Conservation (phyloP, 2,888 invertebrate species). For the Ecdyonurus torrentis region DNA sequence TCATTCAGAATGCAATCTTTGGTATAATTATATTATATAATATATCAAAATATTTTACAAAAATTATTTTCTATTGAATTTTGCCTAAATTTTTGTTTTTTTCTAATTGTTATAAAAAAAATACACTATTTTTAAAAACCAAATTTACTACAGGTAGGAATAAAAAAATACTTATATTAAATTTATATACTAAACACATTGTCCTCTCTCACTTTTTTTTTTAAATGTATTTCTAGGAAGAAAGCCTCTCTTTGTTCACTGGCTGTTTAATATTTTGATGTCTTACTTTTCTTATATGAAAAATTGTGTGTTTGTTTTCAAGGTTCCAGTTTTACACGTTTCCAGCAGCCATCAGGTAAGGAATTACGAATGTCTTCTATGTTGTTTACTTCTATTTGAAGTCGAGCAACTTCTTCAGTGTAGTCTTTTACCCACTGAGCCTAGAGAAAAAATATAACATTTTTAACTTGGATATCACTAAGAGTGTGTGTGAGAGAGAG, state of each 20-base stretch:
- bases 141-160: background rate
- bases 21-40: background rate
- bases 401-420: slow-evolving; percentile 50
- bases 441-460: too few relatives aligned
- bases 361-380: slow-evolving; percentile 63
- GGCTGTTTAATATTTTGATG: too few relatives aligned
- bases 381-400: slow-evolving; percentile 63
- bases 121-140: background rate
- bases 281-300: too few relatives aligned
- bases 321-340: slow-evolving; percentile 58
- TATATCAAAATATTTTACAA: background rate
- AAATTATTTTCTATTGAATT: background rate
- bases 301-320: slow-evolving; percentile 18
- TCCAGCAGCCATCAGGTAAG: slow-evolving; percentile 66
- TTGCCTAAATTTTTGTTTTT: background rate
- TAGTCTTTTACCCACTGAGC: slow-evolving; percentile 61
- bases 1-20: background rate
- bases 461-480: too few relatives aligned
- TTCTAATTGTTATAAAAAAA: background rate
- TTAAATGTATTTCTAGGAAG: background rate
- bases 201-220: background rate
- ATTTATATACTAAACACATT: background rate
- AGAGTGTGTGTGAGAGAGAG: too few relatives aligned
- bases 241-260: background rate
- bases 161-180: background rate